Percentiles rank a stretch among this genome's conserved stretches.
These are phyloP conservation scores for Dysmachus trigonus DNA, from an alignment of 2,888 invertebrate species.

Conservation along the genomic window DNA sequence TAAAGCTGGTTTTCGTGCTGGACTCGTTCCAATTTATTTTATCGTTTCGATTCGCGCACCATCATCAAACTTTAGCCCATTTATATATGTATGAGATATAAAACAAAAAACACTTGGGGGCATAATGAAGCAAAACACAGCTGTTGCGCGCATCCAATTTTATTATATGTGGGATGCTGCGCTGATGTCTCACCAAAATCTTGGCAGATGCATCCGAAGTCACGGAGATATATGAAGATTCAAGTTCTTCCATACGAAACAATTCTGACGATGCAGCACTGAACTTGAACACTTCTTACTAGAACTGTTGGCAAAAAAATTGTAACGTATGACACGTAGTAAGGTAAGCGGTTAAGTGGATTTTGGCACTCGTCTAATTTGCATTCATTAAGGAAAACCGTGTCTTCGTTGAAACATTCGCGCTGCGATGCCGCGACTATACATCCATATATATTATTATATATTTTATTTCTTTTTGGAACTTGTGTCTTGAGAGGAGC, in stretches of 20 bases:
- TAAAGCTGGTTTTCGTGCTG: not conserved
- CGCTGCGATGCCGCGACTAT: not conserved
- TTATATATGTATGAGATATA: not conserved
- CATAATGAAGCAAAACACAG: not conserved
- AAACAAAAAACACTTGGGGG: not conserved
- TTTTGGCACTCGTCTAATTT: slow-evolving; percentile 32
- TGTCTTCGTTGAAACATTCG: not conserved
- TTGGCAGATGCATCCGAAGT: not conserved
- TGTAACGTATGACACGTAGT: slow-evolving; percentile 8
- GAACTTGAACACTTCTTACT: not conserved
- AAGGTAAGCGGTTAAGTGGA: not conserved
- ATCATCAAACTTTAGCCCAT: not conserved
- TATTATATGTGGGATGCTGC: not conserved
- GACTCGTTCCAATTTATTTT: not conserved
- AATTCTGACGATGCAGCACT: not conserved
- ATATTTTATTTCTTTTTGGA: not conserved
- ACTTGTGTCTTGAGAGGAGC: not conserved
- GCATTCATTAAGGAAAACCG: slow-evolving; percentile 16
- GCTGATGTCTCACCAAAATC: not conserved
- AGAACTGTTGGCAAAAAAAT: slow-evolving; percentile 5
- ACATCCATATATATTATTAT: not conserved
- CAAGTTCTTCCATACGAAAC: not conserved
- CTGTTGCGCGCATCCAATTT: not conserved
- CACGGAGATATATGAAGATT: not conserved
- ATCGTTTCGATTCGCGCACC: not conserved